phyloP scores from a whole-genome alignment of 1,140 invertebrate genomes.

The Diorhabda carinulata region DNA sequence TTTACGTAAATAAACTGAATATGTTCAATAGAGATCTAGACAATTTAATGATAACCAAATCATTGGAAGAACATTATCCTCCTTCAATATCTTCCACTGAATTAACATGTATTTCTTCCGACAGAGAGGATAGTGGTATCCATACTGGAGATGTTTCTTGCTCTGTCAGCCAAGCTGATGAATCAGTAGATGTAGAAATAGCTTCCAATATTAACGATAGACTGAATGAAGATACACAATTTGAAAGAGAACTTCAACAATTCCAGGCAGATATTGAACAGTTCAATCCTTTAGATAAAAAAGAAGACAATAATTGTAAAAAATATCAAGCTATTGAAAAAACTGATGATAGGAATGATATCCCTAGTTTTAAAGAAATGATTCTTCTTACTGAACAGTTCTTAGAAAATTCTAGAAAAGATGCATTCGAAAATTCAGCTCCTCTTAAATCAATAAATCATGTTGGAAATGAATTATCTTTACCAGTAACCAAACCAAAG shows the following conservation, averaged over 20 bases:
- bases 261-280: constrained; percentile 22
- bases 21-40: constrained; percentile 40
- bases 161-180: constrained; percentile 68
- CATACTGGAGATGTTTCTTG: constrained; percentile 75
- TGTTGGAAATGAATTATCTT: background rate
- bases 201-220: constrained; percentile 37
- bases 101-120: constrained; percentile 57
- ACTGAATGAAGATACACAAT: constrained; percentile 33
- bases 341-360: background rate
- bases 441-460: constrained; percentile 9
- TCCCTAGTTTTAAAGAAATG: constrained; percentile 3
- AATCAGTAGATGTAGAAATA: constrained; percentile 52
- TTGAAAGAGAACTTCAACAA: constrained; percentile 20
- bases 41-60: constrained; percentile 38
- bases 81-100: constrained; percentile 53
- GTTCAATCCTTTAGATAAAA: constrained; percentile 3
- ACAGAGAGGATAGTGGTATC: constrained; percentile 77
- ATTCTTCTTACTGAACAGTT: constrained; percentile 26
- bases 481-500: constrained; percentile 21
- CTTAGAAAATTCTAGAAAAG: constrained; percentile 22
- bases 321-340: background rate
- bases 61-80: constrained; percentile 50
- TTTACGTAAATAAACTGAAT: constrained; percentile 41
- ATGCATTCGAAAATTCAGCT: constrained; percentile 26
- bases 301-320: constrained; percentile 15